A percentile compares a stretch with the other conserved stretches of the same genome.
These are phyloP conservation scores for Acanthosepion esculentum DNA, from an alignment of 2,888 invertebrate species.

Conservation along the genomic window DNA sequence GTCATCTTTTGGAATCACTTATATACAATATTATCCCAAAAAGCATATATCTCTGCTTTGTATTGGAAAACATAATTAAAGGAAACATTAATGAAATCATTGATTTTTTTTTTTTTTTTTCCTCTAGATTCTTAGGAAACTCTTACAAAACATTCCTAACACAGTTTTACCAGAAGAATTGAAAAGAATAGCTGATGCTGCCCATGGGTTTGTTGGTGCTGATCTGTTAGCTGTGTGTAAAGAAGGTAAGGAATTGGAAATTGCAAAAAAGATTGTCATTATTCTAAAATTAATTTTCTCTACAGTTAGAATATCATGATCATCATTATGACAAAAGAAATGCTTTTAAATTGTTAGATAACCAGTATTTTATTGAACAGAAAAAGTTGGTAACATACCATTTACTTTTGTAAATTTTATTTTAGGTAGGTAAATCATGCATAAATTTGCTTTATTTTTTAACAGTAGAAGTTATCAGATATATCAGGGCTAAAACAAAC, in stretches of 20 bases:
- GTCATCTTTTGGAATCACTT: too few relatives aligned
- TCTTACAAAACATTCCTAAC: constrained; percentile 80
- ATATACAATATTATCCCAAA: too few relatives aligned
- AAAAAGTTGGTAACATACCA: too few relatives aligned
- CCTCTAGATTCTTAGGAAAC: constrained; percentile 81
- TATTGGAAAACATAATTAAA: neutral
- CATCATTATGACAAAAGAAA: neutral
- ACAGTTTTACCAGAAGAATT: constrained; percentile 79
- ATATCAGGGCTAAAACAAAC: too few relatives aligned
- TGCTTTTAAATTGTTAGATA: neutral
- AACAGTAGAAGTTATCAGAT: too few relatives aligned
- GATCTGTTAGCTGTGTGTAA: constrained; percentile 87
- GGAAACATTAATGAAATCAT: neutral
- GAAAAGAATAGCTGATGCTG: constrained; percentile 80
- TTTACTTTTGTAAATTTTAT: too few relatives aligned
- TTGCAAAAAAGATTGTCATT: neutral
- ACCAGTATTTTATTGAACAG: neutral
- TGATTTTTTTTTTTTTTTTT: constrained; percentile 58
- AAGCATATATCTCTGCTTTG: too few relatives aligned
- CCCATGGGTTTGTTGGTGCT: constrained; percentile 93
- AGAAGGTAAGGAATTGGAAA: constrained; percentile 74
- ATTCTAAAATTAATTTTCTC: neutral
- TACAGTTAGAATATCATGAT: neutral
- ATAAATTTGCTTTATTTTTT: too few relatives aligned
- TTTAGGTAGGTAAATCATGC: too few relatives aligned